A percentile compares a stretch with the other conserved stretches of the same genome.
Conservation (phyloP, 1,140 invertebrate species). For the Palaemon carinicauda region DNA sequence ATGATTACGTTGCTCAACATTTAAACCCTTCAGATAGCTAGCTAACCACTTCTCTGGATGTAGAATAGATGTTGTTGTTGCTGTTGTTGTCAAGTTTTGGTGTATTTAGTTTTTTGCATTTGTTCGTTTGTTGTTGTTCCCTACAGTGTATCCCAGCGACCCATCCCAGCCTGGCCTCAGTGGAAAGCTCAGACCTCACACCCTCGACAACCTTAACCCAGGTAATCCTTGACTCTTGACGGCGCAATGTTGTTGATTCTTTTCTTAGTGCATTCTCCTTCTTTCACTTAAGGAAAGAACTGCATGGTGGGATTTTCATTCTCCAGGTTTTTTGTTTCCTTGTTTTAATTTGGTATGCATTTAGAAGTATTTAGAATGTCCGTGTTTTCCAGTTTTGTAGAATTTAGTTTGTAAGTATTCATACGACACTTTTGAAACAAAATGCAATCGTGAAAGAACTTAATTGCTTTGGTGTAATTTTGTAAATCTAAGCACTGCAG, state of each 20-base stretch:
- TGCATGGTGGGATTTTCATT: neutral
- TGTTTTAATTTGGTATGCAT: neutral
- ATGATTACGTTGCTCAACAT: no score
- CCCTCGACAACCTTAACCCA: conserved; percentile 37
- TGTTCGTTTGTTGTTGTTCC: conserved; percentile 33
- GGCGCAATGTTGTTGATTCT: neutral
- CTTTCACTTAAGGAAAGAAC: neutral
- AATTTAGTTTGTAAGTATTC: no score
- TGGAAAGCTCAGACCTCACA: conserved; percentile 24
- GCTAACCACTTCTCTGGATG: neutral
- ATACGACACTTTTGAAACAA: no score
- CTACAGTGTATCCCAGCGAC: conserved; percentile 38
- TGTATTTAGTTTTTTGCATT: neutral
- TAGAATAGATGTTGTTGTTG: neutral
- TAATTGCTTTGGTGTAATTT: no score
- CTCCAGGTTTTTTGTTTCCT: neutral
- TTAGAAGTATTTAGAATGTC: no score
- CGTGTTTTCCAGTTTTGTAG: no score
- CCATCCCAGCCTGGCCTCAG: conserved; percentile 26
- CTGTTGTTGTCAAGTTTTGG: neutral
- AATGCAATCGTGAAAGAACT: no score
- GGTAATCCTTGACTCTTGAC: conserved; percentile 5
- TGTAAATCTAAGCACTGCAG: no score
- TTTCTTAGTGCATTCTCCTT: neutral
- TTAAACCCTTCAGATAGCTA: neutral